Base-by-base conservation (phyloP, 2,797 vertebrate species). In the Hyperoplus immaculatus region DNA sequence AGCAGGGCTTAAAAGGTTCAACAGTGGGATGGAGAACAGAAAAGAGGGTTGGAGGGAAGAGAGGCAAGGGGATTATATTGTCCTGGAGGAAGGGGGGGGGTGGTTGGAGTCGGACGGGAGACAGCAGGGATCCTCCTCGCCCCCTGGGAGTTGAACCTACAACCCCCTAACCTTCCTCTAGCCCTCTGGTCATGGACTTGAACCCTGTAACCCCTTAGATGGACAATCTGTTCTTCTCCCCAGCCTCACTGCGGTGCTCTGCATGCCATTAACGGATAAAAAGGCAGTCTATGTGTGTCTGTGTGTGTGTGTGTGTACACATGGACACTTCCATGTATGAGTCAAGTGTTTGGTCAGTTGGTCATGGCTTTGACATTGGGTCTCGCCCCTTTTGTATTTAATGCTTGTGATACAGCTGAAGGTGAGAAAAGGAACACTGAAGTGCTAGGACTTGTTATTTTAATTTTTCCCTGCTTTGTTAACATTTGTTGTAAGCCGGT, bases 181-280 rank as follows among this genome's bases (percentile, higher is more conserved):
- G 81, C 89, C 91, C 90, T 81, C 87, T 91, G 89, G 92, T 93
- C 92, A 89, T 93, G 92, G 90, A 93, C 92, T 92, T 93, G 92
- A 92, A 93, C 90, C 78, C 82, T 55, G 70, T 91, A 87, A 88
- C 82, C 85, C 83, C 46, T 79, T 81, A 78, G 87, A 90, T 87
- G 88, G 90, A 91, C 92, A 92, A 92, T 91, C 90, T 94, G 90
- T 90, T 92, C 88, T 65, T 47, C 69, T 91, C 78, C 83, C 59
- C 61, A 49, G 88, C 74, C 66, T 85, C 59, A 8, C 71, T n/a
- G 56, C 84, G 69, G 67, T 21, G 21, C 84, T 66, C 79, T 84
- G 89, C 90, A 91, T 93, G 86, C 75, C 72, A 83, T 90, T 89
- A 91, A 87, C 55, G 79, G 91, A 92, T 92, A 91, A 92, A 87